Conservation (phyloP, 2,888 invertebrate species). For the Sminthurides aquaticus region DNA sequence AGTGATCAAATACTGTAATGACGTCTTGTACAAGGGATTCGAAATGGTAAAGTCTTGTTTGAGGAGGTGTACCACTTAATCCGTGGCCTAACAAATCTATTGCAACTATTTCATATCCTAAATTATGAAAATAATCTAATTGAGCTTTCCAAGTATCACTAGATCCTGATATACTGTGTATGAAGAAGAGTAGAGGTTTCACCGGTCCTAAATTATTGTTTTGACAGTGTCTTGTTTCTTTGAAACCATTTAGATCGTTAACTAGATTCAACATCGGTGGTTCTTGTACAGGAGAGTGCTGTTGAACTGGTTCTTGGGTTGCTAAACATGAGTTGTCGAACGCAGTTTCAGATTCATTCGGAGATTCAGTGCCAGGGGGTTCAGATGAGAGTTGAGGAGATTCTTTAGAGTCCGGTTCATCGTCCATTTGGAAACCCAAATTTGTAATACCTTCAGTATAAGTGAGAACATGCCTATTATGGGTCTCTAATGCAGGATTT, state of each 20-base stretch:
- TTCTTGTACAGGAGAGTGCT: not conserved
- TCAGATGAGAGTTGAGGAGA: not conserved
- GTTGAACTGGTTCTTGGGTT: not conserved
- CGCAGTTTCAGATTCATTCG: not conserved
- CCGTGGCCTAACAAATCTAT: constrained; percentile 64
- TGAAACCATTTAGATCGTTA: not conserved
- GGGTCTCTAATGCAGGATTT: not conserved
- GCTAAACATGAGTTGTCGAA: not conserved
- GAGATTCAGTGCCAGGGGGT: not conserved
- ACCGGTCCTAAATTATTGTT: constrained; percentile 14
- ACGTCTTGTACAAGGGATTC: constrained; percentile 55
- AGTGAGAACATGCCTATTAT: not conserved
- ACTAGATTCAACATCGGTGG: not conserved
- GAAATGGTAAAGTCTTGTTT: constrained; percentile 55
- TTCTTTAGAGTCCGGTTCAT: not conserved
- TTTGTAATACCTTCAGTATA: not conserved
- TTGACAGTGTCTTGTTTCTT: not conserved
- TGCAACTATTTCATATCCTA: constrained; percentile 58
- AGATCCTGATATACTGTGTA: constrained; percentile 62
- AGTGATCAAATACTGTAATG: constrained; percentile 56
- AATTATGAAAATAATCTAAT: constrained; percentile 53
- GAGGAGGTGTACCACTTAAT: constrained; percentile 56
- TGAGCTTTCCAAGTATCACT: constrained; percentile 58
- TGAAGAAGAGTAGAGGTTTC: constrained; percentile 55
- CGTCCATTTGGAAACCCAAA: constrained; percentile 6